Base-by-base conservation (phyloP, 2,888 invertebrate genomes). In the Chalcosyrphus nemorum region DNA sequence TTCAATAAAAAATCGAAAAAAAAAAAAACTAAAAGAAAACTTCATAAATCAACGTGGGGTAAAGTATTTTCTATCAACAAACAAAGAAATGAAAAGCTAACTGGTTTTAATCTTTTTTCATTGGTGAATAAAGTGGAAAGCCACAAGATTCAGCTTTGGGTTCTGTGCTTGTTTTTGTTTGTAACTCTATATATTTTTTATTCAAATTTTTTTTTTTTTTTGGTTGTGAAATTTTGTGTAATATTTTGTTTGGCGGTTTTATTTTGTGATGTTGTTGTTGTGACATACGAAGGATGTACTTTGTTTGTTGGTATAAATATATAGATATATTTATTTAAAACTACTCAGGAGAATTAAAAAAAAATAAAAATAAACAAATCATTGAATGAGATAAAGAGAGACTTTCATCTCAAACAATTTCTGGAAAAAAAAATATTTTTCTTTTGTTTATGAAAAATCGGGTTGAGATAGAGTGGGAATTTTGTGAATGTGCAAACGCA, bases 401-500 rank as follows among this genome's bases (percentile, higher is more conserved):
- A n/a, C n/a, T 21, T 6, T 4, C 35, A 68, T 54, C 45, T 24
- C 4, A 15, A 7, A 59, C 35, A 61, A 43, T 5, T 78, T 35
- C 6, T n/a, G n/a, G n/a, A n/a, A n/a, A n/a, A n/a, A n/a, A 17
- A 35, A 50, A 11, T 38, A 52, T 45, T 50, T n/a, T 61, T n/a
- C 45, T 24, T 29, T 21, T 41, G 57, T 38, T 52, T 13, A 13
- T 4, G 41, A 61, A 3, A 56, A 29, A 54, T 29, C 11, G 59
- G 63, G 29, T 47, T 61, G 61, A 57, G 65, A 71, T 50, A 74
- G 56, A 75, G 81, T 75, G 86, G 81, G 66, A 61, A 32, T 76
- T 32, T 72, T 61, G 82, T 78, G 82, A 82, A 86, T 87, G 87
- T 87, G 87, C 87, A 86, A 87, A 84, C 71, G 86, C 87, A 87